Base-by-base conservation (phyloP, 2,888 invertebrate species). In the Mythimna ferrago region DNA sequence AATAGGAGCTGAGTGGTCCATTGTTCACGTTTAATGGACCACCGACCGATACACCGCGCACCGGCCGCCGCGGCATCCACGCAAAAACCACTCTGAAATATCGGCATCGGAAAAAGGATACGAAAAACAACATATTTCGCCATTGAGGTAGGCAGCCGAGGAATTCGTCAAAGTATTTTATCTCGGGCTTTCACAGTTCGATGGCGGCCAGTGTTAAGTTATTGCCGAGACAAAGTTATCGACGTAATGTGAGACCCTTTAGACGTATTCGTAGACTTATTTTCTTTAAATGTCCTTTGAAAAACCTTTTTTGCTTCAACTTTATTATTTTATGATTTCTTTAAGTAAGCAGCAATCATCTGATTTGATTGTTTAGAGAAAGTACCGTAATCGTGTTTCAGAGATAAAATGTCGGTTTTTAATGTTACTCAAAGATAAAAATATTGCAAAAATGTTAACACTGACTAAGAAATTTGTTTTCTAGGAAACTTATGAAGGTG, bases 151-250 rank as follows among this genome's bases (percentile, higher is more conserved):
- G 92, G 92, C 92, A 91, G 92, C 91, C 88, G 89, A 91, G 88
- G 95, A 94, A 95, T 95, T 95, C 93, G 93, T 94, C 93, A 93
- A 93, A 93, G 93, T 89, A 93, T 94, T 94, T 95, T 95, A 95
- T 95, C 95, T 94, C 84, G 83, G 86, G 90, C 93, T 93, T 94
- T 96, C 95, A 94, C 95, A 95, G 95, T 93, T 93, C 92, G 92
- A 90, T 90, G 93, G 94, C 93, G 93, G 93, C 83, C 89, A 91
- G 93, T 93, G 95, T 94, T 94, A 94, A 94, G 91, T 93, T 93
- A 92, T 92, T 90, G 88, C 89, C 88, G 84, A 89, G 90, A 93
- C 93, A 91, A 92, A 93, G 89, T 92, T 94, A 94, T 94, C 93
- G 88, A 80, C 89, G 89, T 85, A 86, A 86, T 82, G 91, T 91